Evolutionary conservation across 2,797 vertebrate species (phyloP), one percentile per base, ranked within the genome.

Genomic region (Melanotaenia boesemani): DNA sequence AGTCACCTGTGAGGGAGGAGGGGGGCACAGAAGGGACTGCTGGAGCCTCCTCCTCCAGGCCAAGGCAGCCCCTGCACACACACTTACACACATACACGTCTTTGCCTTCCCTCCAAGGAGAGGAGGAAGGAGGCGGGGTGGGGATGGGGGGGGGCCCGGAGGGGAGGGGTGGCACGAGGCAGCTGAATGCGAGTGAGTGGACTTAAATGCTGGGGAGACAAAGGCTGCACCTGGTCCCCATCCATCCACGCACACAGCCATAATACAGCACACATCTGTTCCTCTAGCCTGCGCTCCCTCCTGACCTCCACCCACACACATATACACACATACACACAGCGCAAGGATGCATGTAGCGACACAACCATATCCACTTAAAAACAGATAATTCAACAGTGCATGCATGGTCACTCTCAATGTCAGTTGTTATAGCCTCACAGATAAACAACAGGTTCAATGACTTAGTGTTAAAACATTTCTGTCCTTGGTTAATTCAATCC

Each of bases 191-290:
- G 90, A 93, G 94, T 77, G 86, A 92, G 87, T 93, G 91, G 91
- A 93, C 91, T 92, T 90, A 94, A 92, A 93, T 89, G 89, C 89
- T 52, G 76, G 58, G 88, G 85, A 96, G 95, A 98, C 97, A 98
- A 98, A 97, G 92, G 94, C 95, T 96, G 98, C 97, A 98, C 97
- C 98, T 98, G 97, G 97, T 96, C 94, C 90, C 93, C 77, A 81
- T 92, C 92, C 88, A 82, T 94, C 92, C 92, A 78, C 87, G 72
- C 85, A 92, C 92, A 90, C 85, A 78, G 77, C 83, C 86, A 95
- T 95, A 95, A 96, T 95, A 89, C 92, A 95, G 91, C 85, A 69
- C 96, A 96, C 96, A 97, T 97, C 97, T 98, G 97, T 95, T 96
- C 94, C 95, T 94, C 91, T 88, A 84, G 71, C 79, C 80, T 82